Percentiles rank a stretch among this genome's conserved stretches.
Conservation (phyloP, 2,113 vertebrate species). For the Osmerus eperlanus region DNA sequence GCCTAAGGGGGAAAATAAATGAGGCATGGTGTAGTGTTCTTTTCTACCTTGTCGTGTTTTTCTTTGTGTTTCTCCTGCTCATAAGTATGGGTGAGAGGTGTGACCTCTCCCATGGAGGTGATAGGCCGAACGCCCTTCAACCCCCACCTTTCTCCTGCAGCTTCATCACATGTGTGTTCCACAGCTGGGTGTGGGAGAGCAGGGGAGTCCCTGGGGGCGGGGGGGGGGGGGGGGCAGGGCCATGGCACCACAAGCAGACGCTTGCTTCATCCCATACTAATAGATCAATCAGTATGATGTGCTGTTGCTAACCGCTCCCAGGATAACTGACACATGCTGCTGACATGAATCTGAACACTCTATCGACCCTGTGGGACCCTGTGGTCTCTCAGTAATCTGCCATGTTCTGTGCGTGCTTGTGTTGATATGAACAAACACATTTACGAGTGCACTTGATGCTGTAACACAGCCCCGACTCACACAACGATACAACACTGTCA, state of each 20-base stretch:
- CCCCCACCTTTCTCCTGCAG: neutral
- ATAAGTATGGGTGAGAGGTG: neutral
- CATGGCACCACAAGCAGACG: neutral
- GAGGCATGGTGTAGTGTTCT: constrained; percentile 18
- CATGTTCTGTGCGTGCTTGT: neutral
- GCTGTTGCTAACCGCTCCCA: neutral
- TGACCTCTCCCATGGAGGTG: constrained; percentile 4
- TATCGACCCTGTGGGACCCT: neutral
- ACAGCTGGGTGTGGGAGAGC: neutral
- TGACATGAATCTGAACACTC: constrained; percentile 2
- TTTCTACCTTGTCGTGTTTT: neutral
- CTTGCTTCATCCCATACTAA: constrained; percentile 2
- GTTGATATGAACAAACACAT: too few species aligned
- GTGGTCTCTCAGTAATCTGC: neutral
- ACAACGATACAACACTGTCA: too few species aligned
- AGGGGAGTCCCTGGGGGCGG: neutral
- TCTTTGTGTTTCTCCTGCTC: neutral
- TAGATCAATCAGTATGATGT: constrained; percentile 8
- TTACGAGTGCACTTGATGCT: too few species aligned
- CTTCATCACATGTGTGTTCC: constrained; percentile 1
- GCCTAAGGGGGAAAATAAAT: constrained; percentile 45
- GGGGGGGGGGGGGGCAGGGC: neutral
- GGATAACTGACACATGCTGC: neutral
- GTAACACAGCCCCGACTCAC: too few species aligned
- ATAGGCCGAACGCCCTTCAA: constrained; percentile 2